Evolutionary conservation across 2,113 vertebrate species (phyloP), one percentile per base, ranked within the genome.

Genomic region (Australoheros scitulus): DNA sequence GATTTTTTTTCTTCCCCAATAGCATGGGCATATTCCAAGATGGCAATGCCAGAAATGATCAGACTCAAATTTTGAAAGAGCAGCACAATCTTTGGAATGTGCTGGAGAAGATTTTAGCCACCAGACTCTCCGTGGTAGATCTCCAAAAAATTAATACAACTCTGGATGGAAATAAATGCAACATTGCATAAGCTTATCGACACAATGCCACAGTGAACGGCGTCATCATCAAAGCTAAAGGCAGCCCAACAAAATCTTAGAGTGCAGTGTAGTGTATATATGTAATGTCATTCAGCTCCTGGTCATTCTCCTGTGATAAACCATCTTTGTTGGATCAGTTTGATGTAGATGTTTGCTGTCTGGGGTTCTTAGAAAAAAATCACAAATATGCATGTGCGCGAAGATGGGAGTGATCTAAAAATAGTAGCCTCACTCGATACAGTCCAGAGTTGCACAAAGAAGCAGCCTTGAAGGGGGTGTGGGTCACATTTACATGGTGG

Each of bases 1-100:
- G 65, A 29, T 50, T 24, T 70, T 26, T 52, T 10, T 70, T 11
- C 41, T 50, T 70, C 7, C 24, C 65, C 15, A 2, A 20, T 50
- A 15, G 24, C 41, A 29, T 38, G 0, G 0, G 41, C 3, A 50
- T 15, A 20, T 70, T 70, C 24, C 15, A 0, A 70, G 22, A 68
- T 26, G 22, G 17, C 41, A 26, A 68, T 11, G 22, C 14, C 64
- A 68, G 41, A 41, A 68, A 29, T 70, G 15, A 18, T 43, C 24
- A 22, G 22, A 22, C 41, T 68, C 64, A 26, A 68, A 26, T 8
- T 65, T 38, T 47, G 22, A 65, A 65, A 65, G 29, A 34, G n/a
- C 63, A 65, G 63, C 41, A 38, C 36, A 65, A 65, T 68, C 22
- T 26, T 26, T 47, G 38, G 22, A 47, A 43, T 47, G 64, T 47